Conservation (phyloP, 2,797 vertebrate species). For the Threskiornis aethiopicus region DNA sequence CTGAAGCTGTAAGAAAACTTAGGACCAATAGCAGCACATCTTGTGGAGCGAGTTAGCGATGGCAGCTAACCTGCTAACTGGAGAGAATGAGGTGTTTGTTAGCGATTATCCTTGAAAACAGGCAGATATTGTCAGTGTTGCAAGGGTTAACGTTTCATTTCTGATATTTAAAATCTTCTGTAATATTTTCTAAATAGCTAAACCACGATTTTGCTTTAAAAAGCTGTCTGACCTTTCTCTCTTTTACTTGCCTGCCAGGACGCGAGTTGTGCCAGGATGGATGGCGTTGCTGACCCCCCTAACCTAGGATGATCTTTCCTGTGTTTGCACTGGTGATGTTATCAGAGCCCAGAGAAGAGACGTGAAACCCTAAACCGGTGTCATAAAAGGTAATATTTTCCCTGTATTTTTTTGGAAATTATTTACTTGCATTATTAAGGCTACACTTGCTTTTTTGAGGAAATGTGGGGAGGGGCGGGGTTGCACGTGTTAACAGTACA, state of each 20-base stretch:
- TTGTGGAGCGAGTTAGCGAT: not conserved
- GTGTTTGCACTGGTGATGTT: slow-evolving; percentile 23
- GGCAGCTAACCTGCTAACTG: not conserved
- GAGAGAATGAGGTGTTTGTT: not conserved
- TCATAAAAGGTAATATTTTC: not conserved
- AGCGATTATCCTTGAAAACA: not conserved
- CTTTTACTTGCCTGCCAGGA: not conserved
- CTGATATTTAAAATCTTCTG: not conserved
- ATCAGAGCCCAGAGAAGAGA: not conserved
- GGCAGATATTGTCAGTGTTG: not conserved
- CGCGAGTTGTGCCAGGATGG: not conserved
- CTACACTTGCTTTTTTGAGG: not conserved
- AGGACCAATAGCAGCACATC: not conserved
- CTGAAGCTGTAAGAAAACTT: not conserved
- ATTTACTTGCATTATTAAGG: not conserved
- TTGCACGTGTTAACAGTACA: not conserved
- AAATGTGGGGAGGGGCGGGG: too few species aligned
- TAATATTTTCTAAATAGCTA: not conserved
- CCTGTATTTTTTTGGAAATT: not conserved
- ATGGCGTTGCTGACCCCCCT: not conserved
- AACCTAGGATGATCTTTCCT: not conserved
- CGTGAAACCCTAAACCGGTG: not conserved
- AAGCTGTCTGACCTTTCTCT: not conserved
- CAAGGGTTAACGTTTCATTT: not conserved
- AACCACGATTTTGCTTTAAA: not conserved